Conservation (phyloP, 2,797 vertebrate genomes). For the Clarias platycephalus region DNA sequence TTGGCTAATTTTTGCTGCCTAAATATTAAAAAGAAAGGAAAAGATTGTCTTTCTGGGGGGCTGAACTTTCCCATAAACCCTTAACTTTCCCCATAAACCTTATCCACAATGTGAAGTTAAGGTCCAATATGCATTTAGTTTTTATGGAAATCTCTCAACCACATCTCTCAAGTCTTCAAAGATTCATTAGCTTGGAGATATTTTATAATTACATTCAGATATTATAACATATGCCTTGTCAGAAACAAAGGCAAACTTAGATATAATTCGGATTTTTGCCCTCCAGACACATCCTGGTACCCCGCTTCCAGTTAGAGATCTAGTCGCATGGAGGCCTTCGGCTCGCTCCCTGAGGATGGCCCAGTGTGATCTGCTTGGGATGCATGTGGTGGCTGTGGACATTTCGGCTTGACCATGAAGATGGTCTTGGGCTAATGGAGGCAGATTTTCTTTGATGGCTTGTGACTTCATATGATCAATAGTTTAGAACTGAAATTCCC, state of each 20-base stretch:
- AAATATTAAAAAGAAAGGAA: constrained; percentile 33
- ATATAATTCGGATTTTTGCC: background rate
- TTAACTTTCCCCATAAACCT: constrained; percentile 69
- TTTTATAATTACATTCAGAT: constrained; percentile 9
- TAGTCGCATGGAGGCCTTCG: no score
- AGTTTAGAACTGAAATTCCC: no score
- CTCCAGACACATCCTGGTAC: no score
- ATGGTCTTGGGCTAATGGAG: no score
- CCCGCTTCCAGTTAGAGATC: no score
- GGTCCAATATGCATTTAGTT: constrained; percentile 55
- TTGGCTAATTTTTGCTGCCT: constrained; percentile 60
- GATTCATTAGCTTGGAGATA: constrained; percentile 68
- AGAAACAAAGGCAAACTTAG: background rate
- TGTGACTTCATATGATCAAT: no score
- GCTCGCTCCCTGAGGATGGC: no score
- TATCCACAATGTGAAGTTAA: background rate
- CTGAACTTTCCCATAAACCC: constrained; percentile 72
- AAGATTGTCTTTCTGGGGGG: constrained; percentile 62
- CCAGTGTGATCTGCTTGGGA: no score
- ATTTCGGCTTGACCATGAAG: no score
- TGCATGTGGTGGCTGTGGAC: no score
- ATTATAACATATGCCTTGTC: background rate
- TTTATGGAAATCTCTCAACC: constrained; percentile 67
- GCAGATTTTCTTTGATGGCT: no score
- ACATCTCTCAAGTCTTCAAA: constrained; percentile 69